phyloP scores from a whole-genome alignment of 2,797 vertebrate genomes.

The Anniella stebbinsi region DNA sequence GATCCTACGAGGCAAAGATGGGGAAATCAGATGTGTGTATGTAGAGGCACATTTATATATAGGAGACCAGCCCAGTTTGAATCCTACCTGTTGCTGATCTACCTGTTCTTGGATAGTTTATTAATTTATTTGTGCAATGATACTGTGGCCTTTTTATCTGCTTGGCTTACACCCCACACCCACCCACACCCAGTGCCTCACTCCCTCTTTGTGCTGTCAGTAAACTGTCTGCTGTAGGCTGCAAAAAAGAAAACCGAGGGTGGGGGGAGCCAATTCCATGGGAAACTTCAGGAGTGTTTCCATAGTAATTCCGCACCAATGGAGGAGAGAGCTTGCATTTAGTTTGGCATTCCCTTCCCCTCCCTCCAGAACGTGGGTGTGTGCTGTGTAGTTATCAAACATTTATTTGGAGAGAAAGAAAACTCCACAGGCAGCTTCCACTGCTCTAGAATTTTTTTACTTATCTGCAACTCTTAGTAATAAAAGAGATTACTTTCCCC shows the following conservation, averaged over 20 bases:
- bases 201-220: neutral
- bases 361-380: neutral
- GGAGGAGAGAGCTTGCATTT: neutral
- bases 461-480: too few species aligned
- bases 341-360: neutral
- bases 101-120: neutral
- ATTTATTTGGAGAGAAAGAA: neutral
- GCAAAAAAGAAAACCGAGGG: neutral
- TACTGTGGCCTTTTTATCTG: neutral
- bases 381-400: neutral
- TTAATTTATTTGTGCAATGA: neutral
- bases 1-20: neutral
- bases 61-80: neutral
- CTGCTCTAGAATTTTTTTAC: neutral
- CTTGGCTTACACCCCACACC: neutral
- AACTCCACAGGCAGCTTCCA: neutral
- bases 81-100: neutral
- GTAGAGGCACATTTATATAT: neutral
- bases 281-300: slow-evolving; percentile 26
- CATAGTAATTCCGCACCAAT: slow-evolving; percentile 32
- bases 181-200: too few species aligned
- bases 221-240: neutral
- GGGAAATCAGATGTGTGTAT: neutral
- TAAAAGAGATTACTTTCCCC: neutral
- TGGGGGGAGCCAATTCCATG: neutral